Conservation (phyloP, 2,113 vertebrate genomes). For the Elgaria multicarinata region DNA sequence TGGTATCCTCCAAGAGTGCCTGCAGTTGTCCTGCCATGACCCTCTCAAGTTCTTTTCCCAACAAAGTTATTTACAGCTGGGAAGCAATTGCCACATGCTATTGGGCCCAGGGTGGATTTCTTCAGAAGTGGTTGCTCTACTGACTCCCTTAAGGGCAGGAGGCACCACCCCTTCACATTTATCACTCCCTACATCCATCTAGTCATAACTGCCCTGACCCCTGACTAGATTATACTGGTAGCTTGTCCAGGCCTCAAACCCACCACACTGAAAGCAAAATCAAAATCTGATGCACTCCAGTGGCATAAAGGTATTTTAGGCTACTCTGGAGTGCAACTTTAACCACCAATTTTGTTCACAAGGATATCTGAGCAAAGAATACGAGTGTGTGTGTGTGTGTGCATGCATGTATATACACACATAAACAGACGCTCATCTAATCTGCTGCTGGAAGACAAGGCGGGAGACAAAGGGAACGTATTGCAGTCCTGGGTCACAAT, state of each 20-base stretch:
- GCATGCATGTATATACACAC: not conserved
- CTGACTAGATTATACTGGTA: too few species aligned
- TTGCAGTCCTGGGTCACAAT: not conserved
- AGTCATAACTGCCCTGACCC: too few species aligned
- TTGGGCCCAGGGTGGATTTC: too few species aligned
- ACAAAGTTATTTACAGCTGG: too few species aligned
- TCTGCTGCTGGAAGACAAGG: not conserved
- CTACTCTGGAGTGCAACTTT: not conserved
- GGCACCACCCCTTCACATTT: too few species aligned
- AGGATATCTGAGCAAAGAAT: not conserved
- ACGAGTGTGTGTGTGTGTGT: too few species aligned
- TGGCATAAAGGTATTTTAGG: not conserved
- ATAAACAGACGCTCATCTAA: not conserved
- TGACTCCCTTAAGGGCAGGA: too few species aligned
- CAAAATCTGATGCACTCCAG: not conserved
- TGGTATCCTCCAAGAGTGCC: too few species aligned
- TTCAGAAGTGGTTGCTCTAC: too few species aligned
- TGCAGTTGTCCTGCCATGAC: too few species aligned
- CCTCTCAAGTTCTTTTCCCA: too few species aligned
- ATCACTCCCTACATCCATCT: not conserved
- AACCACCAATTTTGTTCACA: not conserved
- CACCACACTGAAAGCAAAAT: not conserved
- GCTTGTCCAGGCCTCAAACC: not conserved
- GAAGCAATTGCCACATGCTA: too few species aligned
- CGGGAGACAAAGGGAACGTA: not conserved